These are phyloP conservation scores for Tursiops truncatus DNA, from an alignment of 2,113 vertebrate genomes.

Conservation along the genomic window DNA sequence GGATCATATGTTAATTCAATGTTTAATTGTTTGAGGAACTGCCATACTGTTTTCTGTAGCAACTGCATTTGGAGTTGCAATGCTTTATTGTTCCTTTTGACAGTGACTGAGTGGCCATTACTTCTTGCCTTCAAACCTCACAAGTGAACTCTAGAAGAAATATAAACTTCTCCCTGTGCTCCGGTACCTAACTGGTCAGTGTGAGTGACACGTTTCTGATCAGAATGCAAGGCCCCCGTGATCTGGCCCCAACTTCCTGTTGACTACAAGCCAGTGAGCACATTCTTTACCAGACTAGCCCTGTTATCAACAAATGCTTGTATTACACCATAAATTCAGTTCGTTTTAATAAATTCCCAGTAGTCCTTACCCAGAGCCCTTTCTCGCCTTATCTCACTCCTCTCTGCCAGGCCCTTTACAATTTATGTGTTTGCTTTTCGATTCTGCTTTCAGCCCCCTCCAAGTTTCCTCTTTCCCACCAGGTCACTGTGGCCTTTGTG, in stretches of 20 bases:
- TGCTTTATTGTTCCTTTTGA: neutral
- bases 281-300: conserved; percentile 30
- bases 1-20: neutral
- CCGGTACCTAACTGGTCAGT: neutral
- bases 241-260: conserved; percentile 5
- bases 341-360: conserved; percentile 45
- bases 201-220: neutral
- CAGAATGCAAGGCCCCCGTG: neutral
- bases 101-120: neutral
- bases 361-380: neutral
- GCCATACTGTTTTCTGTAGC: neutral
- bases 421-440: conserved; percentile 54
- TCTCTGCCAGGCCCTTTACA: conserved; percentile 22
- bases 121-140: neutral
- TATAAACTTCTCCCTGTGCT: neutral
- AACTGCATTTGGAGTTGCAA: neutral
- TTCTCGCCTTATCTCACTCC: conserved; percentile 27
- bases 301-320: conserved; percentile 13
- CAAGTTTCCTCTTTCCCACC: conserved; percentile 51
- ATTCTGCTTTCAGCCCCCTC: conserved; percentile 6
- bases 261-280: neutral
- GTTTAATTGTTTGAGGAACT: neutral
- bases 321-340: conserved; percentile 2
- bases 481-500: neutral
- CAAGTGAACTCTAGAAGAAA: neutral